phyloP scores from a whole-genome alignment of 1,140 invertebrate species.

The Drosophila takahashii region DNA sequence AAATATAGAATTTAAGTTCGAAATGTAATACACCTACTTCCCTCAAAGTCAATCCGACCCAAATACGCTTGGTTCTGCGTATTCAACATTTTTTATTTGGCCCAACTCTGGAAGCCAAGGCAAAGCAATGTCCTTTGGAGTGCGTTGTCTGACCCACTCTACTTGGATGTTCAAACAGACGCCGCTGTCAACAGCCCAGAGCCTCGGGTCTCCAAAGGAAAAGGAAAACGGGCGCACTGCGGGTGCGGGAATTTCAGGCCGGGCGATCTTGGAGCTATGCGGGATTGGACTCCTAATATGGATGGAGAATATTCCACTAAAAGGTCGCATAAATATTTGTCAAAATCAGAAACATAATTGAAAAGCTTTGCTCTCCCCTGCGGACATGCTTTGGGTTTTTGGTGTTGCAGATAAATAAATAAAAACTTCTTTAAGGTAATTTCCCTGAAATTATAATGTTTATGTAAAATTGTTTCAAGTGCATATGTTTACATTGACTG shows the following conservation, averaged over 20 bases:
- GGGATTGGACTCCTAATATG: slow-evolving; percentile 4
- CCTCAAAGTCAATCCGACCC: neutral
- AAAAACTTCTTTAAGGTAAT: neutral
- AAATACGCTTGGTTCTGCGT: slow-evolving; percentile 9
- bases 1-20: neutral
- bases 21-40: neutral
- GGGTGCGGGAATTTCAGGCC: slow-evolving; percentile 15
- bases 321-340: slow-evolving; percentile 23
- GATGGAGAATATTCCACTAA: neutral
- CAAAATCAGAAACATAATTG: slow-evolving; percentile 29
- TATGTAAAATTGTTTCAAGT: neutral
- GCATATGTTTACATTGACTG: neutral
- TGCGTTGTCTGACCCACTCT: slow-evolving; percentile 39
- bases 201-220: slow-evolving; percentile 19
- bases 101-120: slow-evolving; percentile 4
- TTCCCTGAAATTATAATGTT: neutral
- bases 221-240: slow-evolving; percentile 24
- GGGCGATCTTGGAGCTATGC: slow-evolving; percentile 4
- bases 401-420: neutral
- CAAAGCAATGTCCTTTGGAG: slow-evolving; percentile 22
- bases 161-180: slow-evolving; percentile 34
- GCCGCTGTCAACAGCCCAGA: slow-evolving; percentile 25
- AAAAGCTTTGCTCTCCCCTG: neutral
- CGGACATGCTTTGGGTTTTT: neutral
- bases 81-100: slow-evolving; percentile 16